Evolutionary conservation across 2,113 vertebrate species (phyloP).

Genomic region (Bubo scandiacus): DNA sequence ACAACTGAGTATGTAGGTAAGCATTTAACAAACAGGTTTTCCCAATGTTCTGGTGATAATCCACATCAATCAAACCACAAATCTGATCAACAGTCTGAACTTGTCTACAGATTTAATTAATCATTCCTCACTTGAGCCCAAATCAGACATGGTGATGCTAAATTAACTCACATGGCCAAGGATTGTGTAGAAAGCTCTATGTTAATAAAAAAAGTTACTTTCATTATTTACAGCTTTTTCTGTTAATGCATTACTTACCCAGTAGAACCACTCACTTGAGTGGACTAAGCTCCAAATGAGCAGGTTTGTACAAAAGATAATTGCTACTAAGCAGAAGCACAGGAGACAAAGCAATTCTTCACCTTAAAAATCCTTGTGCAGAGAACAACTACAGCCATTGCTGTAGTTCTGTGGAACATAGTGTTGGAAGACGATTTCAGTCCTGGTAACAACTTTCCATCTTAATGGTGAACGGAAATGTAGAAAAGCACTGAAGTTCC

Average conservation of each 20-base stretch:
- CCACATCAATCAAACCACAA: background rate
- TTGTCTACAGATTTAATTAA: background rate
- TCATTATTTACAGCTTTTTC: background rate
- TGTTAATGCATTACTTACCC: background rate
- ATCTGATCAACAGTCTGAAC: background rate
- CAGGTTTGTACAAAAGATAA: background rate
- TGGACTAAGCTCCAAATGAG: background rate
- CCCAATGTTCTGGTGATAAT: background rate
- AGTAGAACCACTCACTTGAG: background rate
- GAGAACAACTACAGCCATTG: background rate
- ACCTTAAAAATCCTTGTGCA: background rate
- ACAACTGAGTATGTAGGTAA: background rate
- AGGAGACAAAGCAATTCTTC: background rate
- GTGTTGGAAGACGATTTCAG: background rate
- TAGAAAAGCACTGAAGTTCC: background rate
- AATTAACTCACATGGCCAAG: background rate
- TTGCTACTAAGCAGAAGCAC: background rate
- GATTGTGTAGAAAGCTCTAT: accelerated
- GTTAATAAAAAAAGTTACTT: background rate
- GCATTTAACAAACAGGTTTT: background rate
- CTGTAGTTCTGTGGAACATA: background rate
- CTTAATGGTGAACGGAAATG: background rate
- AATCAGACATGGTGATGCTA: background rate
- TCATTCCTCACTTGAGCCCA: background rate
- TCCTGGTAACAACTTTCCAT: background rate